Conservation (phyloP, 2,113 vertebrate species). For the Myiopsitta monachus region DNA sequence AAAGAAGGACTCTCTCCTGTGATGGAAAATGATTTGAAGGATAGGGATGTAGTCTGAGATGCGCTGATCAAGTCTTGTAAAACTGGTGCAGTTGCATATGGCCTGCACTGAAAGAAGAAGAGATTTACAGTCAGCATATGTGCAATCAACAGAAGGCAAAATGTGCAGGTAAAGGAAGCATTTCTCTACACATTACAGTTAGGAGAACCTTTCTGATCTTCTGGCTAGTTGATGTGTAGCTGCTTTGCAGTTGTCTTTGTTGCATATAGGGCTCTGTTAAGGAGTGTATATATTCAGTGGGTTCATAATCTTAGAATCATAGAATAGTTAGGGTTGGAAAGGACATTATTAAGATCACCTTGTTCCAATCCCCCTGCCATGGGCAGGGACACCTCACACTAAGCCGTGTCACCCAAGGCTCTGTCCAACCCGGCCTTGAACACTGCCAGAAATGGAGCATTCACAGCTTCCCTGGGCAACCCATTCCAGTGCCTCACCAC, state of each 20-base stretch:
- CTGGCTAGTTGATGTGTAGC: neutral
- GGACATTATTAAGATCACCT: too few species aligned
- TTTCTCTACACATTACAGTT: accelerated
- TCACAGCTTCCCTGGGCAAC: too few species aligned
- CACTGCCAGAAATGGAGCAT: too few species aligned
- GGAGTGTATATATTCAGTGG: neutral
- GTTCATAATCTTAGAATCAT: neutral
- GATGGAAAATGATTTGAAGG: constrained; percentile 23
- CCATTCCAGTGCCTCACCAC: too few species aligned
- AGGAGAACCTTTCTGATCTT: neutral
- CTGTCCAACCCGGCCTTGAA: too few species aligned
- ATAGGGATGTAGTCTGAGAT: neutral
- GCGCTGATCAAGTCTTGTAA: constrained; percentile 10
- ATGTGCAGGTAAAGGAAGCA: constrained; percentile 34
- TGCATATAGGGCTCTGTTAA: neutral
- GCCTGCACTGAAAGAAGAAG: constrained; percentile 7
- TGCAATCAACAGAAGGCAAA: constrained; percentile 2
- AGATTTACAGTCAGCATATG: constrained; percentile 1
- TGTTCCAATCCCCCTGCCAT: too few species aligned
- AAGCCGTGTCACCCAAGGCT: too few species aligned
- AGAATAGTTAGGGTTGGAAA: too few species aligned
- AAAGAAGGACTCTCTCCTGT: constrained; percentile 23
- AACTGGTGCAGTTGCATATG: neutral
- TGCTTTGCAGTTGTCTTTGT: neutral
- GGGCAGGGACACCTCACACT: too few species aligned